These are phyloP conservation scores for Stichopus chloronotus DNA, from an alignment of 35 echinoderm and acorn worm genomes.

Conservation along the genomic window DNA sequence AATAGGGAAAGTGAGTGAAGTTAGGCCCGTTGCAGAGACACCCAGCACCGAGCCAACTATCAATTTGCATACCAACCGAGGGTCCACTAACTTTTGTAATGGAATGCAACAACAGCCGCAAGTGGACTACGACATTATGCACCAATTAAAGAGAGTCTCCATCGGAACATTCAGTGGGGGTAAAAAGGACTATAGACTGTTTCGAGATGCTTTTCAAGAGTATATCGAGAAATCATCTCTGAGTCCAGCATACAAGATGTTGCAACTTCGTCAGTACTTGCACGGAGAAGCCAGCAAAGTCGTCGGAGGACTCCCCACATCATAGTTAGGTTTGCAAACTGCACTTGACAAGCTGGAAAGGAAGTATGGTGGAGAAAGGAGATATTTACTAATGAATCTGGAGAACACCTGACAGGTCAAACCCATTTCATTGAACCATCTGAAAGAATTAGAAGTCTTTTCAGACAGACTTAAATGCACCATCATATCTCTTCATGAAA, in stretches of 20 bases:
- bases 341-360: constrained; percentile 6
- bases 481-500: neutral
- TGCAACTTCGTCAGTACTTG: neutral
- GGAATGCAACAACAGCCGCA: neutral
- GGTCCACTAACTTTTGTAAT: neutral
- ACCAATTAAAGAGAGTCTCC: neutral
- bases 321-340: neutral
- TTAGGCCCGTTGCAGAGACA: neutral
- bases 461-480: neutral
- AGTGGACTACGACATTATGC: neutral
- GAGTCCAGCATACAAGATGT: neutral
- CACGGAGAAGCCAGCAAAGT: neutral
- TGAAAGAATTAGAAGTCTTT: neutral
- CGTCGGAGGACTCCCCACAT: neutral
- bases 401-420: neutral
- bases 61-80: neutral
- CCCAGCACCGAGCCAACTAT: neutral
- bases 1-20: neutral
- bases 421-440: neutral
- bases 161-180: neutral
- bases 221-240: neutral
- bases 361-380: constrained; percentile 2
- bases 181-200: neutral
- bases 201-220: neutral
- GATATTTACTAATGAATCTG: neutral